These are phyloP conservation scores for Heteromurus nitidus DNA, from an alignment of 2,888 invertebrate genomes.

Conservation along the genomic window DNA sequence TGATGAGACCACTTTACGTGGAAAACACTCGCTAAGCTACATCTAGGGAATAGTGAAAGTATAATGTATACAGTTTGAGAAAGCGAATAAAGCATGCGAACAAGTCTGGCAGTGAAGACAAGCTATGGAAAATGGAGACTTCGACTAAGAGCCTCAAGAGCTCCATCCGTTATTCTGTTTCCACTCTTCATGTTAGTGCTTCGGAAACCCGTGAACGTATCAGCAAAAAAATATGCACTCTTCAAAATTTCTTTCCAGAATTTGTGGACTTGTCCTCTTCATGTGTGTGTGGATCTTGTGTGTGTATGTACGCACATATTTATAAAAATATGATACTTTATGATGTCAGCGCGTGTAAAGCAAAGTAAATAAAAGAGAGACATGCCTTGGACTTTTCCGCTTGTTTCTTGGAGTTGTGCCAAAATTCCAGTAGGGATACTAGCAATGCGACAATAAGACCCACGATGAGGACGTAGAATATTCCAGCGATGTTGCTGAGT, in stretches of 20 bases:
- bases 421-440: constrained; percentile 95
- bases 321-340: constrained; percentile 60
- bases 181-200: constrained; percentile 17
- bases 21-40: too few relatives aligned
- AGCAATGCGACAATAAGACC: constrained; percentile 92
- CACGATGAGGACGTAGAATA: constrained; percentile 97
- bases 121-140: constrained; percentile 41
- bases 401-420: constrained; percentile 90
- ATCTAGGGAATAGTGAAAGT: neutral
- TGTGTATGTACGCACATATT: too few relatives aligned
- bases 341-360: constrained; percentile 25
- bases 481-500: constrained; percentile 96
- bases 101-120: constrained; percentile 47
- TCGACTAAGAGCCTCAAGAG: too few relatives aligned
- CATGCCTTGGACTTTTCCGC: constrained; percentile 85
- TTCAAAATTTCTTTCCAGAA: too few relatives aligned
- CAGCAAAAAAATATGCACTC: too few relatives aligned
- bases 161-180: constrained; percentile 21
- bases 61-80: neutral
- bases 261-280: too few relatives aligned
- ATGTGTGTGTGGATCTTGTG: neutral
- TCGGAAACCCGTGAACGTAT: too few relatives aligned
- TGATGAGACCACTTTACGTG: too few relatives aligned
- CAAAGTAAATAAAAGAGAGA: constrained; percentile 41
- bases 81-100: neutral